Evolutionary conservation across 37 sponge, comb jelly and placozoan genomes (phyloP).

Genomic region (Aplysina aerophoba): DNA sequence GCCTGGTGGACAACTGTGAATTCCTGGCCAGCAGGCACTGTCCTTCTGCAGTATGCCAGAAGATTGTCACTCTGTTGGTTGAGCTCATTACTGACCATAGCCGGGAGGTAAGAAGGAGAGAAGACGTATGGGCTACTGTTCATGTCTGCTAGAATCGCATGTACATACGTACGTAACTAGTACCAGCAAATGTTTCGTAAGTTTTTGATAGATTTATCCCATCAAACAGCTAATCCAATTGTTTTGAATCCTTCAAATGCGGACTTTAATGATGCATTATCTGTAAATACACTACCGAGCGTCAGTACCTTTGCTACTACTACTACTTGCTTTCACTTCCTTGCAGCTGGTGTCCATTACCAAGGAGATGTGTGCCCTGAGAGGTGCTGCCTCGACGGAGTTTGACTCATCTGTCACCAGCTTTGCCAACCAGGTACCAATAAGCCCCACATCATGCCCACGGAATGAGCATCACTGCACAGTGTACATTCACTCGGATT

Average conservation of each 20-base stretch:
- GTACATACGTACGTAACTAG: background rate
- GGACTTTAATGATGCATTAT: too few species aligned
- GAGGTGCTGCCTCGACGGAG: constrained; percentile 59
- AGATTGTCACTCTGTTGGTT: constrained; percentile 64
- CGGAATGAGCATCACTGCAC: too few species aligned
- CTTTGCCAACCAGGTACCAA: constrained; percentile 65
- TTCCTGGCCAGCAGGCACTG: constrained; percentile 72
- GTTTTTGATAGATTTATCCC: too few species aligned
- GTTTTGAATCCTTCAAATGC: background rate
- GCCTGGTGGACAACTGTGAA: constrained; percentile 75
- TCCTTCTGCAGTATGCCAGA: constrained; percentile 56
- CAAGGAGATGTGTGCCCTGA: constrained; percentile 75
- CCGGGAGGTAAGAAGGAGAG: constrained; percentile 55
- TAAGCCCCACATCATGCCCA: too few species aligned
- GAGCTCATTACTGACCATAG: constrained; percentile 87
- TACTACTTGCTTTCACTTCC: background rate
- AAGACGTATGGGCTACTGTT: background rate
- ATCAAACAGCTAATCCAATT: too few species aligned
- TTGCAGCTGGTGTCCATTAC: constrained; percentile 71
- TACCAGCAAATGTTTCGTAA: too few species aligned
- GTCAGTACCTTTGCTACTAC: too few species aligned
- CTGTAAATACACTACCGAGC: too few species aligned
- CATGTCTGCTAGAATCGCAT: background rate
- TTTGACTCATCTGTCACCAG: constrained; percentile 58
- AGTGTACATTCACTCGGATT: too few species aligned